Evolutionary conservation across 1,140 invertebrate genomes (phyloP).

Genomic region (Babylonia areolata): DNA sequence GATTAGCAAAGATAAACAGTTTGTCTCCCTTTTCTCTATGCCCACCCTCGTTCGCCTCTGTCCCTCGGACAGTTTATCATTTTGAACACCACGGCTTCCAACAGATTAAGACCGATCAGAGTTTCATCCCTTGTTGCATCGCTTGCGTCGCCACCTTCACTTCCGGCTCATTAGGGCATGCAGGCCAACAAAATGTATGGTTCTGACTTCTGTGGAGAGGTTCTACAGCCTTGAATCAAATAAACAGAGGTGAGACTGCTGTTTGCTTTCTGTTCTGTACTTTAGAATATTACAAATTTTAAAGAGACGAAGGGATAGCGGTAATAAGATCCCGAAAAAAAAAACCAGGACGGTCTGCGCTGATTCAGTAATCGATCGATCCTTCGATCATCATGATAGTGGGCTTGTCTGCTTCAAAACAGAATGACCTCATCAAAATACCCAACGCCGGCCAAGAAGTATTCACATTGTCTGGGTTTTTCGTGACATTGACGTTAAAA

Average conservation of each 20-base stretch:
- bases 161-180: slow-evolving; percentile 42
- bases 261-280: background rate
- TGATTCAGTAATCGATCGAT: background rate
- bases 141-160: slow-evolving; percentile 30
- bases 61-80: no score
- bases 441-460: no score
- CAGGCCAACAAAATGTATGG: slow-evolving; percentile 23
- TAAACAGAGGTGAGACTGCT: background rate
- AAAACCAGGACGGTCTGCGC: background rate
- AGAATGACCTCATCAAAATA: slow-evolving; percentile 8
- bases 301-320: background rate
- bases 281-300: background rate
- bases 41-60: no score
- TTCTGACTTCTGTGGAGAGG: background rate
- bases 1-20: no score
- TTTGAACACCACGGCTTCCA: no score
- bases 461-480: no score
- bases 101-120: no score
- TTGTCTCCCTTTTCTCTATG: no score
- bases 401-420: slow-evolving; percentile 25
- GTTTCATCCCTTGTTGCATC: background rate
- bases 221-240: slow-evolving; percentile 4
- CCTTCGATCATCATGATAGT: background rate
- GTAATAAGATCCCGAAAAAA: background rate
- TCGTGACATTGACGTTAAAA: no score